These are phyloP conservation scores for Napeogenes inachia DNA, from an alignment of 2,888 invertebrate species.

Conservation along the genomic window DNA sequence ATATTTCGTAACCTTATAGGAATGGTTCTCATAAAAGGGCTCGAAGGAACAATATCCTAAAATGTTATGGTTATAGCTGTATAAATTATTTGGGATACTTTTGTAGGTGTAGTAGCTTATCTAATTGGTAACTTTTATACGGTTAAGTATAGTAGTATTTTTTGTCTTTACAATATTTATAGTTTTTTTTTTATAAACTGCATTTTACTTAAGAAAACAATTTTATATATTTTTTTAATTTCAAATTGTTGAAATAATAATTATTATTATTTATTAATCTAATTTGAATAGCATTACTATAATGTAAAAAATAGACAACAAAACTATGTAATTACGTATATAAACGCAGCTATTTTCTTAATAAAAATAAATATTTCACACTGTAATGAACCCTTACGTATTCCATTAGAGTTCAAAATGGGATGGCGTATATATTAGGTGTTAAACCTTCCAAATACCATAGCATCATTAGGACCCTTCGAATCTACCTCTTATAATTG, in stretches of 20 bases:
- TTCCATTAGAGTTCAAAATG: constrained; percentile 10
- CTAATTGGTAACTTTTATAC: neutral
- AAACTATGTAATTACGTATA: constrained; percentile 19
- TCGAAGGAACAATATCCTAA: constrained; percentile 14
- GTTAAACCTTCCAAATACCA: constrained; percentile 27
- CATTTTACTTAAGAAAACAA: neutral
- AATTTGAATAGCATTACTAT: neutral
- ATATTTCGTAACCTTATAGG: neutral
- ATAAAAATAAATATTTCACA: constrained; percentile 9
- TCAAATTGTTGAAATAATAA: neutral
- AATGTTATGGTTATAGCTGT: constrained; percentile 13
- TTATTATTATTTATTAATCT: no score
- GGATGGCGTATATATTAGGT: constrained; percentile 9
- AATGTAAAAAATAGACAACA: constrained; percentile 11
- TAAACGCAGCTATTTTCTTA: constrained; percentile 21
- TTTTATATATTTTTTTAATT: neutral
- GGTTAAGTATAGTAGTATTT: neutral
- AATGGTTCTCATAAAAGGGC: constrained; percentile 13
- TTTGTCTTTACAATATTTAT: neutral
- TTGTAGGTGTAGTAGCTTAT: neutral
- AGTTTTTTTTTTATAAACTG: no score
- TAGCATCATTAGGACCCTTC: constrained; percentile 27
- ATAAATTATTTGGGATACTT: neutral
- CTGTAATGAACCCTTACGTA: constrained; percentile 9
- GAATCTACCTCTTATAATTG: constrained; percentile 28